Base-by-base conservation (phyloP, 2,113 vertebrate species). In the Rostratula benghalensis region DNA sequence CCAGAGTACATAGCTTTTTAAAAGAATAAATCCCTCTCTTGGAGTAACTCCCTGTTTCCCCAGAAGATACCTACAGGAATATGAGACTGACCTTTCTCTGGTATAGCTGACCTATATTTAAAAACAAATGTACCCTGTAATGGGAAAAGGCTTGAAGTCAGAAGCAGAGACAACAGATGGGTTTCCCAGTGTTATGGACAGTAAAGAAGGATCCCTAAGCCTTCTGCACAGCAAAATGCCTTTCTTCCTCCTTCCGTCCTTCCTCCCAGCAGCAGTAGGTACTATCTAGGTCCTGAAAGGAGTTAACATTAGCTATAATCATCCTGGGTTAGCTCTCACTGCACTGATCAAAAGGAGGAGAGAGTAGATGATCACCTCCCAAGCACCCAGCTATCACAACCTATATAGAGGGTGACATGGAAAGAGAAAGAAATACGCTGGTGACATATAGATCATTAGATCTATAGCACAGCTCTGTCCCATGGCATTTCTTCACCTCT, bases 1-100 rank as follows among this genome's bases (percentile, higher is more conserved):
- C 2, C 0, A 37, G 2, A 23, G n/a, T 10, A 19, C 18, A 43
- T 8, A 10, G 1, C 5, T 24, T 51, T 51, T 54, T 48, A 4
- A 35, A 73, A 68, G 28, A 85, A 87, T 8, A 0, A 79, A 64
- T 64, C 43, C 37, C 30, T 71, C 39, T 39, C 45, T 24, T 41
- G 39, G 33, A 61, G 43, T 14, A 73, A 30, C 45, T 94, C n/a
- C 19, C 45, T 61, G 30, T 48, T 83, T 83, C 13, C 10, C 76
- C 24, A 20, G n/a, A 67, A 85, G 65, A 50, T 27, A 56, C 10
- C 21, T 43, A 51, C 0, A 87, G 39, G 60, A 91, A 54, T 14
- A 37, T 0, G 8, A 83, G 56, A 69, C 41, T 39, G 39, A 48
- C 15, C 79, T 79, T 90, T 73, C 22, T 46, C 50, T 83, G 4